These are phyloP conservation scores for Prolemur simus DNA, from an alignment of 2,113 vertebrate species.

Conservation along the genomic window DNA sequence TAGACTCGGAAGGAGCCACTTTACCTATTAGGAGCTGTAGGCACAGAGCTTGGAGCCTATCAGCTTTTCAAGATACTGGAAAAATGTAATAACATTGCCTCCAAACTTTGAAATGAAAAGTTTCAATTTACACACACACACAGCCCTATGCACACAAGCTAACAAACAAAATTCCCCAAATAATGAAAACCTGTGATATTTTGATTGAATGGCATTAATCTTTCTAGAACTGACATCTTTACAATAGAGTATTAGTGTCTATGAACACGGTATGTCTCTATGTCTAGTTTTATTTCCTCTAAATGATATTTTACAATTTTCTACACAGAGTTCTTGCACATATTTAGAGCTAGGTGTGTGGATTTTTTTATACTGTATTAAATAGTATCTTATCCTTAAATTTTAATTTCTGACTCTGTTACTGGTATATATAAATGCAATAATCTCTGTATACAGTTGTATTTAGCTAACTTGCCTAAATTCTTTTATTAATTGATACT, in stretches of 20 bases:
- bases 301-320: not conserved
- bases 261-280: not conserved
- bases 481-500: not conserved
- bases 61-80: not conserved
- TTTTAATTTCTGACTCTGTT: not conserved
- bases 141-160: not conserved
- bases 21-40: accelerated
- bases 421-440: not conserved
- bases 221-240: not conserved
- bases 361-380: not conserved
- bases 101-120: not conserved
- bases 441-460: not conserved
- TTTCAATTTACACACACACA: not conserved
- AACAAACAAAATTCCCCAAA: not conserved
- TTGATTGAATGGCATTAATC: not conserved
- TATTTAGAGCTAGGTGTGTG: not conserved
- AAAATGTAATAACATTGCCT: not conserved
- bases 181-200: not conserved
- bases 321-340: not conserved
- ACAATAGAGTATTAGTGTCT: not conserved
- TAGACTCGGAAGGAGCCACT: accelerated
- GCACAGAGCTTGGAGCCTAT: not conserved
- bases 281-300: not conserved
- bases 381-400: not conserved
- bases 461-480: not conserved